Base-by-base conservation (phyloP, 2,113 vertebrate species). In the Marmota flaviventris region DNA sequence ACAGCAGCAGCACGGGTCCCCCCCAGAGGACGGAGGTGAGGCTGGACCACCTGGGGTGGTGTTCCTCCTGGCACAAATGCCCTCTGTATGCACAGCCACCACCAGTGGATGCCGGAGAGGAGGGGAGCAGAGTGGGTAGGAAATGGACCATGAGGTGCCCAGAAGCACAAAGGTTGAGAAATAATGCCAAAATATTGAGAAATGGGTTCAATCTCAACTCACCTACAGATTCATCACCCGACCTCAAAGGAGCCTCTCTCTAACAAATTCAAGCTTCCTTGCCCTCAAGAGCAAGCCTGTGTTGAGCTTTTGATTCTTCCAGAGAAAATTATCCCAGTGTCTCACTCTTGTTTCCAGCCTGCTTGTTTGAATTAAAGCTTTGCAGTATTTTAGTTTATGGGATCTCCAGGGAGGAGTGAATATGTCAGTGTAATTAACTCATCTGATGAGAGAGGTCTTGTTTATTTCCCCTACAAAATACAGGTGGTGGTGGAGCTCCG, bases 391-490 rank as follows among this genome's bases (percentile, higher is more conserved):
- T 63, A 75, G 95, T 91, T 96, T 94, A 91, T 27, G 56, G 70
- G 63, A 89, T 97, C 98, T 96, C 98, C 94, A 67, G 98, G 98
- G 98, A 98, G 96, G 97, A 97, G 85, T 79, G 96, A 94, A 61
- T 78, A 69, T 89, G 97, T 97, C 97, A 96, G 79, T 51, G 95
- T 96, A 97, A 98, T 98, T 97, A 98, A 97, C 98, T 98, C 96
- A 96, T 97, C 92, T 93, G 97, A 98, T 96, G 97, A 92, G 88
- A 90, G 93, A 96, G 98, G 97, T 97, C 98, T 96, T 97, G 92
- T 97, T 97, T 98, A 96, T 96, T 97, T 97, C 96, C 92, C 92
- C 85, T 56, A 85, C 92, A 95, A 96, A 96, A 89, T 96, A 95
- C 97, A 98, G 97, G 97, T 97, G 94, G 96, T 86, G 56, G 92